phyloP scores from a whole-genome alignment of 1,140 invertebrate species.

The Mesaphorura yosii region DNA sequence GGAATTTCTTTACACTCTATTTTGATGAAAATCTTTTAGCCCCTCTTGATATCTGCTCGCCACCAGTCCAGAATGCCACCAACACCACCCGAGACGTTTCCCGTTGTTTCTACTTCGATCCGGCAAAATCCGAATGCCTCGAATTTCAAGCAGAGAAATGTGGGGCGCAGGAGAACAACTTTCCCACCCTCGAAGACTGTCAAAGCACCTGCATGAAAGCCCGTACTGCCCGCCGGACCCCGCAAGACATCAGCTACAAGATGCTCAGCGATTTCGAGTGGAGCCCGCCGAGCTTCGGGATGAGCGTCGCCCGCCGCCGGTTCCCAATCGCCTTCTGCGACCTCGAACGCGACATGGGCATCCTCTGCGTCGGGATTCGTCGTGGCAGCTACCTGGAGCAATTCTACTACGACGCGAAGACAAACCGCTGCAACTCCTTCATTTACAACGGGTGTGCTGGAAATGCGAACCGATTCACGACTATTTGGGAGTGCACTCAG shows the following conservation, averaged over 20 bases:
- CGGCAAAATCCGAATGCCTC: too few species aligned
- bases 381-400: conserved; percentile 18
- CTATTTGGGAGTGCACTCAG: conserved; percentile 17
- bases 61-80: too few species aligned
- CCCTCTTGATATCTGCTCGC: too few species aligned
- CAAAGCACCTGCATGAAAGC: too few species aligned
- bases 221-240: too few species aligned
- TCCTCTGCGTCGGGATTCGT: conserved; percentile 15
- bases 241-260: background rate
- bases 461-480: conserved; percentile 17
- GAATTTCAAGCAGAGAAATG: too few species aligned
- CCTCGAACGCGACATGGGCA: conserved; percentile 9
- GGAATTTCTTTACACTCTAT: too few species aligned
- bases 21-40: too few species aligned
- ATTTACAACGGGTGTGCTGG: conserved; percentile 23
- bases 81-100: too few species aligned
- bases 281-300: background rate
- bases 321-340: conserved; percentile 8
- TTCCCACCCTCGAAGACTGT: too few species aligned
- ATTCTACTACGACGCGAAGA: conserved; percentile 13
- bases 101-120: too few species aligned
- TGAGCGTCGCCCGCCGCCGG: background rate
- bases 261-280: background rate
- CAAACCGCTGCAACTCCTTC: conserved; percentile 13
- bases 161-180: too few species aligned